These are phyloP conservation scores for Xerus inauris DNA, from an alignment of 2,113 vertebrate genomes.

Conservation along the genomic window DNA sequence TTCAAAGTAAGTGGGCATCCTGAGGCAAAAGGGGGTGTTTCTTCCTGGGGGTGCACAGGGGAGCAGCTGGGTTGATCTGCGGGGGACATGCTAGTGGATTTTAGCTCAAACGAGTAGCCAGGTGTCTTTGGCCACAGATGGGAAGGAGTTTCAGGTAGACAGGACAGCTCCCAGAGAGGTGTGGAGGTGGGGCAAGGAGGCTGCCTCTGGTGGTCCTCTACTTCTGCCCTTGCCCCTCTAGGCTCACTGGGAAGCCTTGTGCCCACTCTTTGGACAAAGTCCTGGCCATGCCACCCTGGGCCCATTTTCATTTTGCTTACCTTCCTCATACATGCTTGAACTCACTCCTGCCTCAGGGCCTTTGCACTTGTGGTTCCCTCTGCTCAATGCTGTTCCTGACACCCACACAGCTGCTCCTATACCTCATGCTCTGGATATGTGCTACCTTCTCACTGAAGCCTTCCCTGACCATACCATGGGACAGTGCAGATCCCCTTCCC, in stretches of 20 bases:
- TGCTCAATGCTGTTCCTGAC: not conserved
- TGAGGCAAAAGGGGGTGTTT: not conserved
- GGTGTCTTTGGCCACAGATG: not conserved
- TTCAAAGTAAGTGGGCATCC: not conserved
- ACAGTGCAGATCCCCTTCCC: rapidly evolving
- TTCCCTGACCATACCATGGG: not conserved
- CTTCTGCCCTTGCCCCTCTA: not conserved
- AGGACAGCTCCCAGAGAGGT: rapidly evolving
- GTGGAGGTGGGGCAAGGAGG: rapidly evolving
- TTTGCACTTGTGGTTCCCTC: not conserved
- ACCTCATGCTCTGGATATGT: too few species aligned
- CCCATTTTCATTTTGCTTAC: not conserved
- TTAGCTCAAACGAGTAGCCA: not conserved
- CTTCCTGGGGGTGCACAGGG: not conserved
- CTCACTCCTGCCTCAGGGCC: not conserved
- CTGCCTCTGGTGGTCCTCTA: too few species aligned
- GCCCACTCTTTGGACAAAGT: not conserved
- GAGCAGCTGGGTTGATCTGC: too few species aligned
- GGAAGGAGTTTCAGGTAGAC: too few species aligned
- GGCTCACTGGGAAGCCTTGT: not conserved
- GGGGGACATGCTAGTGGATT: too few species aligned
- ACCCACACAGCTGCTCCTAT: too few species aligned
- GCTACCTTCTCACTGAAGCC: not conserved
- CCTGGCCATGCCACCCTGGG: not conserved
- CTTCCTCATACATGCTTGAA: not conserved